phyloP scores from a whole-genome alignment of 2,888 invertebrate species.

The Opisthograptis luteolata region DNA sequence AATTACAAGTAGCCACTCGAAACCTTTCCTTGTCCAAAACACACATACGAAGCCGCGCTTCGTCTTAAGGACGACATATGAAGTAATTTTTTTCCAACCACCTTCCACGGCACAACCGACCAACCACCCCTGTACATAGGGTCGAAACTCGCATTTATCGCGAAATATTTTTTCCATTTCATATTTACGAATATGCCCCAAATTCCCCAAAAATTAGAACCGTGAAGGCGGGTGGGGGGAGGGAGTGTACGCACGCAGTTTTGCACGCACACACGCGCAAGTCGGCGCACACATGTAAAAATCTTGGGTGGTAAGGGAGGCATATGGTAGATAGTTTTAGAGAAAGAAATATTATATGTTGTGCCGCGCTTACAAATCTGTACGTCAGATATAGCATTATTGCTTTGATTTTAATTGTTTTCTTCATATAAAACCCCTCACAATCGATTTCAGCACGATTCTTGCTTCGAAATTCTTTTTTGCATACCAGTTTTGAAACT shows the following conservation, averaged over 20 bases:
- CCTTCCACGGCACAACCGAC: slow-evolving; percentile 51
- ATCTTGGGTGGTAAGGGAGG: slow-evolving; percentile 41
- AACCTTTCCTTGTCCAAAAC: slow-evolving; percentile 55
- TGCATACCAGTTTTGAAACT: too few species aligned
- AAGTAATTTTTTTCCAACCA: slow-evolving; percentile 83
- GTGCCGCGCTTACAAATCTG: slow-evolving; percentile 47
- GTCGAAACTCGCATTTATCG: slow-evolving; percentile 54
- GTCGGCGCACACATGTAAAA: slow-evolving; percentile 16
- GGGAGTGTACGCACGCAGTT: slow-evolving; percentile 65
- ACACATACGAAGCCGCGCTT: slow-evolving; percentile 83
- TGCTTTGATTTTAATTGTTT: slow-evolving; percentile 48
- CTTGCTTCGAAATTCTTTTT: too few species aligned
- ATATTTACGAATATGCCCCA: slow-evolving; percentile 86
- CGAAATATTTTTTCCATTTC: slow-evolving; percentile 85
- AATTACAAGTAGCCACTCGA: slow-evolving; percentile 51
- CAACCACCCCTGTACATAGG: slow-evolving; percentile 47
- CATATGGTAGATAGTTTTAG: slow-evolving; percentile 76
- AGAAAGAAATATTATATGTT: slow-evolving; percentile 73
- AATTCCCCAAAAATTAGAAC: slow-evolving; percentile 86
- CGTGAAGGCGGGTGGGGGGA: slow-evolving; percentile 76
- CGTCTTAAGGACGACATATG: slow-evolving; percentile 85
- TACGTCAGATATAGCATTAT: slow-evolving; percentile 52
- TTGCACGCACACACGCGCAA: slow-evolving; percentile 56
- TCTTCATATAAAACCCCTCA: slow-evolving; percentile 14
- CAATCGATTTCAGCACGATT: background rate